A percentile compares a stretch with the other conserved stretches of the same genome.
Conservation (phyloP, 2,797 vertebrate species). For the Tokudaia muenninki region DNA sequence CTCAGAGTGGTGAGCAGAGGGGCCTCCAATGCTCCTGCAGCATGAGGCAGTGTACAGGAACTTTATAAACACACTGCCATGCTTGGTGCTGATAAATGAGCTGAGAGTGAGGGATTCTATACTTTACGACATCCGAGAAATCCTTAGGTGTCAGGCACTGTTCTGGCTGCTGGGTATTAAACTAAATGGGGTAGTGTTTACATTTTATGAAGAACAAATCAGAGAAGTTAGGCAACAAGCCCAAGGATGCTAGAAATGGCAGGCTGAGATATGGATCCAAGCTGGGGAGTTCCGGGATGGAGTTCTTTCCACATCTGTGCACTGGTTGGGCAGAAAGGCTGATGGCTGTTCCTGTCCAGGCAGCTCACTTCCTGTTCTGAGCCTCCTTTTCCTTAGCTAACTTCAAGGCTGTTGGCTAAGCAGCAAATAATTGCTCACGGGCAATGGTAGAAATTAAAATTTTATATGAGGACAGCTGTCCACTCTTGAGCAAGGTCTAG, state of each 20-base stretch:
- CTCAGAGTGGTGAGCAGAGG: not conserved
- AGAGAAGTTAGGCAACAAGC: not conserved
- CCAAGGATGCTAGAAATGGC: not conserved
- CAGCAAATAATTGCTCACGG: not conserved
- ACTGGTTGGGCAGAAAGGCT: not conserved
- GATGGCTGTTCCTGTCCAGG: not conserved
- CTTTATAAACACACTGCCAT: accelerated
- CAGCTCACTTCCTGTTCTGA: not conserved
- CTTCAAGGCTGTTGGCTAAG: not conserved
- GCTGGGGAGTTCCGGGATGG: not conserved
- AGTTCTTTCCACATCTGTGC: not conserved
- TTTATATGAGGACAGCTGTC: not conserved
- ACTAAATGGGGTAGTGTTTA: not conserved
- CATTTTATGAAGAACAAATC: not conserved
- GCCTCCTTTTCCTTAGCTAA: not conserved
- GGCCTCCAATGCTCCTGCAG: not conserved
- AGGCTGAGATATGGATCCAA: not conserved
- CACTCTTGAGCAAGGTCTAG: not conserved
- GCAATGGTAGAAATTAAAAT: not conserved
- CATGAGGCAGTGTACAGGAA: accelerated
- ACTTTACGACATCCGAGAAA: not conserved
- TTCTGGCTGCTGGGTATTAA: not conserved
- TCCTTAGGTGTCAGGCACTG: not conserved
- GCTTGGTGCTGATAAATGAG: not conserved
- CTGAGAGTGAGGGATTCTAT: not conserved